Evolutionary conservation across 2,888 invertebrate species (phyloP).

Genomic region (Gonocerus acuteangulatus): DNA sequence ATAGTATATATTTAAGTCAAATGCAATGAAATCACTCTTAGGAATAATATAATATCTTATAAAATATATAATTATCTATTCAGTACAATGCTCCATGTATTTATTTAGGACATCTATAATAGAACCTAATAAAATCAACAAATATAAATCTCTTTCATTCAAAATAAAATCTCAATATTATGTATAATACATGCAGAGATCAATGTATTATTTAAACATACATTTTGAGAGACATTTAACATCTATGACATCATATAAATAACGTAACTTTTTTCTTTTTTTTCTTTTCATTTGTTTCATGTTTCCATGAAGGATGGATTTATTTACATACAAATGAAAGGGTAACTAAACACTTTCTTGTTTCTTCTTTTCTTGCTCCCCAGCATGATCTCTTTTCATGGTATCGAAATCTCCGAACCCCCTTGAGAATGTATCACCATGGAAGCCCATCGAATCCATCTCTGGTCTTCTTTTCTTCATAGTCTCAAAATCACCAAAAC

Average conservation of each 20-base stretch:
- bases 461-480: constrained; percentile 40
- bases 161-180: constrained; percentile 24
- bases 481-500: constrained; percentile 42
- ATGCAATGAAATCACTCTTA: constrained; percentile 12
- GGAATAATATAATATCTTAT: constrained; percentile 24
- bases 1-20: constrained; percentile 11
- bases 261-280: background rate
- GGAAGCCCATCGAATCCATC: constrained; percentile 40
- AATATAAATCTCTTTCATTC: constrained; percentile 20
- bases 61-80: constrained; percentile 27
- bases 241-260: constrained; percentile 21
- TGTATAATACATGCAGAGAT: constrained; percentile 20
- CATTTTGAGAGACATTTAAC: constrained; percentile 13
- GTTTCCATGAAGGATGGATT: constrained; percentile 26
- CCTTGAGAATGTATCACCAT: constrained; percentile 40
- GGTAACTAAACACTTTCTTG: constrained; percentile 22
- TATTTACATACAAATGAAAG: constrained; percentile 15
- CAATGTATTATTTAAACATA: constrained; percentile 9
- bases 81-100: constrained; percentile 22
- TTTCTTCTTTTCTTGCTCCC: constrained; percentile 5
- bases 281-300: constrained; percentile 13
- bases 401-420: constrained; percentile 41
- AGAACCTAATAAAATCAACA: constrained; percentile 19
- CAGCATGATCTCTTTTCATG: constrained; percentile 36
- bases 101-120: constrained; percentile 24